These are phyloP conservation scores for Pteruthius melanotis DNA, from an alignment of 2,113 vertebrate genomes.

Conservation along the genomic window DNA sequence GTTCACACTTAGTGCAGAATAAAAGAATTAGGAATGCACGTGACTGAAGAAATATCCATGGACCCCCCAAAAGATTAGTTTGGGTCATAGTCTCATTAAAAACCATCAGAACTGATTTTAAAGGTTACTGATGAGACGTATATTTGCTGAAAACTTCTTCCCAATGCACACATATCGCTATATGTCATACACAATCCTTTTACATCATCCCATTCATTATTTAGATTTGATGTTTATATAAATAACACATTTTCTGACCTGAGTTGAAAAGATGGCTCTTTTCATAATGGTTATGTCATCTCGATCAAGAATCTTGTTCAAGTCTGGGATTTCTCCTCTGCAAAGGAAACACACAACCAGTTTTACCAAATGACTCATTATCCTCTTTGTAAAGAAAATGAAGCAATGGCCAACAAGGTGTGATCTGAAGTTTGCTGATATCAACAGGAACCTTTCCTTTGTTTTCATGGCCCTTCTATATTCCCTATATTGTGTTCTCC, in stretches of 20 bases:
- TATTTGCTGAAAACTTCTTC: neutral
- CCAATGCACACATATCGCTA: neutral
- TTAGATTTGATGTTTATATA: neutral
- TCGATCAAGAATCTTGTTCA: conserved; percentile 90
- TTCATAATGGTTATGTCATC: conserved; percentile 97
- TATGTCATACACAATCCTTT: neutral
- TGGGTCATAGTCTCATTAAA: neutral
- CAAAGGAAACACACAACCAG: conserved; percentile 18
- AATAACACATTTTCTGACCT: conserved; percentile 75
- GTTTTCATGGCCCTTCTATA: neutral
- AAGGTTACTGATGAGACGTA: neutral
- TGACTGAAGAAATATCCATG: neutral
- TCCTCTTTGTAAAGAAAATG: neutral
- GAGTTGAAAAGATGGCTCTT: conserved; percentile 94
- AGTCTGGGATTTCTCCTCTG: conserved; percentile 93
- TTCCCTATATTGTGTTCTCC: neutral
- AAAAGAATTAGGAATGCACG: neutral
- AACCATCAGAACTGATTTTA: neutral
- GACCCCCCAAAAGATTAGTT: neutral
- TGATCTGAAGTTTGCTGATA: neutral
- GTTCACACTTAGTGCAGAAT: neutral
- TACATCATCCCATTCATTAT: neutral
- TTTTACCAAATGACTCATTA: neutral
- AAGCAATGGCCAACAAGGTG: neutral
- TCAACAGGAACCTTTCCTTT: neutral